Evolutionary conservation across 1,140 invertebrate genomes (phyloP).

Genomic region (Drosophila bocki): DNA sequence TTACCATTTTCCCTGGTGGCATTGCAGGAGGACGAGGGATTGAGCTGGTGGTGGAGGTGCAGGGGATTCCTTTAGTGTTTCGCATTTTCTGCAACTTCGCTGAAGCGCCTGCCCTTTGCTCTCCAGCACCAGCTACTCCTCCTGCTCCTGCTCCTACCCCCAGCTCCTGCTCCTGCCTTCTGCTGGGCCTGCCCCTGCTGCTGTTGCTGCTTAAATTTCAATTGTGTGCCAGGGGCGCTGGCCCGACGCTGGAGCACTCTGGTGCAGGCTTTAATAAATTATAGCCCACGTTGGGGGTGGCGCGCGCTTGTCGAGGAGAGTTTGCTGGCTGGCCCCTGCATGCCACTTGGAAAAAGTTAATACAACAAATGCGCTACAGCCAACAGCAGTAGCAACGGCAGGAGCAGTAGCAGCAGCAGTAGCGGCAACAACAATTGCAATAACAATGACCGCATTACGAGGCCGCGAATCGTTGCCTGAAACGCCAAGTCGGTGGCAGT

Average conservation of each 20-base stretch:
- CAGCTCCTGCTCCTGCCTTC: conserved; percentile 1
- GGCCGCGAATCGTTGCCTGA: conserved; percentile 78
- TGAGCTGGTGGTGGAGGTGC: conserved; percentile 1
- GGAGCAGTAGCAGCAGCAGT: conserved; percentile 25
- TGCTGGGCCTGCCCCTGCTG: conserved; percentile 18
- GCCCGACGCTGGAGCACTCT: conserved; percentile 78
- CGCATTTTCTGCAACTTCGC: conserved; percentile 73
- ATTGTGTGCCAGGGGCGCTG: conserved; percentile 71
- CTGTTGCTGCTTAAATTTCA: conserved; percentile 75
- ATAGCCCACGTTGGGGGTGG: conserved; percentile 52
- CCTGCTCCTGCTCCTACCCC: no score
- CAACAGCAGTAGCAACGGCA: conserved; percentile 47
- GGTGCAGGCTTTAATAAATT: conserved; percentile 84
- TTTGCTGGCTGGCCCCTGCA: conserved; percentile 49
- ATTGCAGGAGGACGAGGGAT: conserved; percentile 7
- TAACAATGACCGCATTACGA: conserved; percentile 82
- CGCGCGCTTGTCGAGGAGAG: conserved; percentile 2
- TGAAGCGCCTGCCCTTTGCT: conserved; percentile 42
- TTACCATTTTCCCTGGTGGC: conserved; percentile 66
- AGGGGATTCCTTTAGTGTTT: conserved; percentile 55
- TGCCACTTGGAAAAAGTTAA: conserved; percentile 80
- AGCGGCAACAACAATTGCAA: conserved; percentile 62
- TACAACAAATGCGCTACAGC: conserved; percentile 75
- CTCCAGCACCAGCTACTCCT: neutral
- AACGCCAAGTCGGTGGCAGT: conserved; percentile 61